Evolutionary conservation across 2,888 invertebrate genomes (phyloP), one percentile per base, ranked within the genome.

Genomic region (Leptopterna dolabrata): DNA sequence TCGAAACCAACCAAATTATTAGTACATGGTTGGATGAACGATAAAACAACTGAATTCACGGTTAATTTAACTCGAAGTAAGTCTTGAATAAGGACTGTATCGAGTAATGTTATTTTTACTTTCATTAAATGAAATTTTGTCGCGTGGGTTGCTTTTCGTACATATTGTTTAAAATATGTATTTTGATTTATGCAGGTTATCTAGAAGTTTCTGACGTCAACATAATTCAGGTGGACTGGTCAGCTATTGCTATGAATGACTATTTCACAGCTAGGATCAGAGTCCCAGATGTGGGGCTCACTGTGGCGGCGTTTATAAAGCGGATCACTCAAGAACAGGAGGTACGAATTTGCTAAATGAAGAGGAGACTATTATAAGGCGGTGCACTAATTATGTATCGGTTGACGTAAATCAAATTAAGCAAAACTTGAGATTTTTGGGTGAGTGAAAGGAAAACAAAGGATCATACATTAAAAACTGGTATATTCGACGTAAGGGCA

Each of bases 211-310:
- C 13, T 13, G 82, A 82, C 51, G 45, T 47, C 30, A 82, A 82
- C n/a, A 13, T 82, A n/a, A 51, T 82, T 45, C 47, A 36, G 13
- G 29, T 82, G 14, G 82, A 82, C 36, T 82, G 82, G 82, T 36
- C 82, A 16, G 51, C 24, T 24, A 51, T 47, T 13, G 51, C 82
- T 9, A 16, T 27, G 19, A 55, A 51, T 14, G 45, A 47, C 11
- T 82, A 82, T 51, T 29, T 51, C 47, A 24, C 51, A 11, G 82
- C 82, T 30, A 51, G 82, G 55, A 29, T 27, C 4, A 16, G 9
- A 14, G 55, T 82, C 14, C 82, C 55, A 14, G 30, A 11, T 1
- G 51, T 82, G 27, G 82, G 55, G 13, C 19, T 29, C 47, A 55
- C 51, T 30, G 82, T 82, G 19, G 82, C 82, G 2, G 29, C 24